Percentiles rank a stretch among this genome's conserved stretches.
Evolutionary conservation across 2,888 invertebrate species (phyloP).

Genomic region (Heliconius ethilla): DNA sequence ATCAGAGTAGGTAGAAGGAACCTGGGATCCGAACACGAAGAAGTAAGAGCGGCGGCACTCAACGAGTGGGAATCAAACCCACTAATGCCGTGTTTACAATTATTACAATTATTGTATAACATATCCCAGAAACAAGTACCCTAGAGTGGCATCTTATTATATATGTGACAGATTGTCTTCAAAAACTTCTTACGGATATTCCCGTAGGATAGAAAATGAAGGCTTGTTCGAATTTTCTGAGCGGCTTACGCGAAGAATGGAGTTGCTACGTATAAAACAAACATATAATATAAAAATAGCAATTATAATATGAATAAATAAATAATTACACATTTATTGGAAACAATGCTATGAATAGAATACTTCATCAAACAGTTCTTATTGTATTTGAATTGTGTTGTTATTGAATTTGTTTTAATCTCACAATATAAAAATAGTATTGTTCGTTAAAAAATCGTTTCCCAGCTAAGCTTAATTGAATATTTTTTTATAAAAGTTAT

Average conservation of each 20-base stretch:
- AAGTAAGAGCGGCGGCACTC: too few species aligned
- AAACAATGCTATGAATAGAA: conserved; percentile 15
- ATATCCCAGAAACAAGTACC: background rate
- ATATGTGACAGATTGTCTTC: background rate
- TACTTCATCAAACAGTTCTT: conserved; percentile 11
- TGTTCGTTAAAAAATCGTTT: background rate
- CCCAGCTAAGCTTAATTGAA: conserved; percentile 4
- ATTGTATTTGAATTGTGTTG: background rate
- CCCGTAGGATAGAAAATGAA: background rate
- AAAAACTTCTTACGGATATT: background rate
- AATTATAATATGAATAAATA: conserved; percentile 2
- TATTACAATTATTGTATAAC: background rate
- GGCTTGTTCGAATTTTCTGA: background rate
- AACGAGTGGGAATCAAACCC: too few species aligned
- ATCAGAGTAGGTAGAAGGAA: too few species aligned
- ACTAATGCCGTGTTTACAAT: too few species aligned
- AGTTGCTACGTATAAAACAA: background rate
- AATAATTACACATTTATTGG: background rate
- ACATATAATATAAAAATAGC: background rate
- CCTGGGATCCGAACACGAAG: too few species aligned
- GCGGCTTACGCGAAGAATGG: background rate
- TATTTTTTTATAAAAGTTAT: background rate
- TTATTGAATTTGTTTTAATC: background rate
- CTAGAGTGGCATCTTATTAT: background rate
- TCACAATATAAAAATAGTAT: conserved; percentile 3